Base-by-base conservation (phyloP, 2,797 vertebrate species). In the Clarias pachynema region DNA sequence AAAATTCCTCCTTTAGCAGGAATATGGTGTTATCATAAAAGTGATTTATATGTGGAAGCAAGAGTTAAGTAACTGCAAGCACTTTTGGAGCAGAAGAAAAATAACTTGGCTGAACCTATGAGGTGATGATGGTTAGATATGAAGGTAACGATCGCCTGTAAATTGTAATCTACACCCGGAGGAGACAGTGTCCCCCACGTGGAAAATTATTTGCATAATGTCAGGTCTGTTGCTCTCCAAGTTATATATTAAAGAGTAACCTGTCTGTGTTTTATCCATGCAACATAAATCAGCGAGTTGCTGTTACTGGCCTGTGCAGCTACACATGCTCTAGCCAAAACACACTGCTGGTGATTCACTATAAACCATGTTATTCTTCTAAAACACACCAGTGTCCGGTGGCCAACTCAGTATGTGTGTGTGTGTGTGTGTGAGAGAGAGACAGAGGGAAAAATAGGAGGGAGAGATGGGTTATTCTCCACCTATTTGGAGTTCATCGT, bases 331-430 rank as follows among this genome's bases (percentile, higher is more conserved):
- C 44, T 24, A 84, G 83, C 81, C 87, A 84, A 87, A 88, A 82
- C 85, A 86, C 66, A 86, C 81, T 75, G 22, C 83, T 86, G 73
- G 77, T 87, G 87, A 87, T 73, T 88, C 83, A 87, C 78, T 78
- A 81, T 78, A 87, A 81, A 87, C 77, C 56, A 81, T 75, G 62
- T 86, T 85, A 82, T 65, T 88, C 85, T 87, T 83, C 85, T 84
- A 53, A 87, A 88, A 81, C 83, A 65, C 89, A 77, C 86, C 87
- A 83, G 87, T 90, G 91, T 91, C 91, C 89, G 84, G 79, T 83
- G 63, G 88, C 86, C 87, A 70, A 75, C 73, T 84, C 72, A 31
- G 63, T 12, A 12, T 49, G 44, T 53, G 49, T 53, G 10, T 49
- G 44, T 49, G 44, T 10, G 44, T 10, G 44, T 9, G 40, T 1